A percentile compares a stretch with the other conserved stretches of the same genome.
phyloP scores from a whole-genome alignment of 1,140 invertebrate species.

The Leptinotarsa texana region DNA sequence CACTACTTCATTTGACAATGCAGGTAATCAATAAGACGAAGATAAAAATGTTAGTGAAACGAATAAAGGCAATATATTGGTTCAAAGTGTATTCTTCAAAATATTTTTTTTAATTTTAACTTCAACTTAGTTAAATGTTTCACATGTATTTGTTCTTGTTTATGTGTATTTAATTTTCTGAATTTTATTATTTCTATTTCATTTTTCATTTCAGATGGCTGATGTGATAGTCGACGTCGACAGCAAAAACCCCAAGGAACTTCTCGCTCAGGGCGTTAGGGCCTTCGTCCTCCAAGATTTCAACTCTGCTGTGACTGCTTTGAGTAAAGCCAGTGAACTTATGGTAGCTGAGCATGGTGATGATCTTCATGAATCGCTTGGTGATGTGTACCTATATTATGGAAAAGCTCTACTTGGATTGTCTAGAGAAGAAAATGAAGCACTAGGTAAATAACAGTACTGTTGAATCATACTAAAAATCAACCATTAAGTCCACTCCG shows the following conservation, averaged over 20 bases:
- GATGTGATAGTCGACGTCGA: slow-evolving; percentile 58
- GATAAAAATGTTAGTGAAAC: too few species aligned
- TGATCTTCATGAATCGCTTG: slow-evolving; percentile 72
- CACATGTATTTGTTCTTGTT: too few species aligned
- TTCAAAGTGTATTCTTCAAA: too few species aligned
- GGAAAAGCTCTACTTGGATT: slow-evolving; percentile 76
- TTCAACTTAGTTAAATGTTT: too few species aligned
- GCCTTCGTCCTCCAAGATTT: slow-evolving; percentile 82
- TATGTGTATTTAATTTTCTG: too few species aligned
- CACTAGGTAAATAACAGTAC: slow-evolving; percentile 68
- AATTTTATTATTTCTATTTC: neutral
- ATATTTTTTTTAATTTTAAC: too few species aligned
- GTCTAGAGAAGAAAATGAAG: slow-evolving; percentile 77
- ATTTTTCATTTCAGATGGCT: slow-evolving; percentile 60
- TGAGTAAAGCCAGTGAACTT: slow-evolving; percentile 76
- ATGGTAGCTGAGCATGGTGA: slow-evolving; percentile 75
- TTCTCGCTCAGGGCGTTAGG: slow-evolving; percentile 73
- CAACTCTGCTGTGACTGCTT: slow-evolving; percentile 70
- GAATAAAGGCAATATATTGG: too few species aligned
- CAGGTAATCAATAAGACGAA: too few species aligned
- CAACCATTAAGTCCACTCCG: too few species aligned
- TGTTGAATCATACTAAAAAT: too few species aligned
- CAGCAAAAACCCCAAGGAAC: slow-evolving; percentile 59
- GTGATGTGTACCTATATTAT: slow-evolving; percentile 74
- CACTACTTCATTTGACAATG: too few species aligned